These are phyloP conservation scores for Catagonus wagneri DNA, from an alignment of 2,113 vertebrate genomes.

Conservation along the genomic window DNA sequence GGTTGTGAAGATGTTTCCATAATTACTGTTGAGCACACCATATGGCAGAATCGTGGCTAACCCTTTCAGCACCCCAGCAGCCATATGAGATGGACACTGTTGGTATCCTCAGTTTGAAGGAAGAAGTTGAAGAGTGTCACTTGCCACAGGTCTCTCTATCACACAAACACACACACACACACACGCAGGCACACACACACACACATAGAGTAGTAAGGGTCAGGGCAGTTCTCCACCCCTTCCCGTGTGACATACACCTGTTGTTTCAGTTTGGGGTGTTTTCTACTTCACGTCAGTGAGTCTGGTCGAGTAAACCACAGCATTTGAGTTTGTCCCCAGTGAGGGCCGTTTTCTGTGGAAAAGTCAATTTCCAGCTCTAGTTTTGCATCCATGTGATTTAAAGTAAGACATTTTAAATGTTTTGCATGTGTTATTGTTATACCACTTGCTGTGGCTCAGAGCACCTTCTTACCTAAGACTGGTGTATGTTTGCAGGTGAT, in stretches of 20 bases:
- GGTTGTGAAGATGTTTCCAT: not conserved
- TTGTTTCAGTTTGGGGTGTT: not conserved
- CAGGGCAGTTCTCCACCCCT: not conserved
- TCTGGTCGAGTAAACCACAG: not conserved
- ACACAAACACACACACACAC: not conserved
- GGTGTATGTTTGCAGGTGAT: constrained; percentile 86
- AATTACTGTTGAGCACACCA: not conserved
- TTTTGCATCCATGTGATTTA: not conserved
- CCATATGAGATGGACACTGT: not conserved
- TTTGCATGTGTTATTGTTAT: not conserved
- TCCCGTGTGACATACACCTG: not conserved
- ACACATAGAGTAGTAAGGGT: not conserved
- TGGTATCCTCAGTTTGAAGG: not conserved
- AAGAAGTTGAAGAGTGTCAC: not conserved
- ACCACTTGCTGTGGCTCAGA: not conserved
- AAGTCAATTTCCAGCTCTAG: not conserved
- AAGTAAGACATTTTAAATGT: not conserved
- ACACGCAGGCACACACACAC: not conserved
- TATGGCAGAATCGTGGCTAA: not conserved
- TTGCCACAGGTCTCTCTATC: not conserved
- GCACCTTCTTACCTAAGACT: not conserved
- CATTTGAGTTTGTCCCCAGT: not conserved
- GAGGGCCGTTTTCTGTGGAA: not conserved
- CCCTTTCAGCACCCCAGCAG: not conserved
- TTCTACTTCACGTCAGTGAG: not conserved